Percentiles rank a stretch among this genome's conserved stretches.
Conservation (phyloP, 2,888 invertebrate species). For the Leucania comma region DNA sequence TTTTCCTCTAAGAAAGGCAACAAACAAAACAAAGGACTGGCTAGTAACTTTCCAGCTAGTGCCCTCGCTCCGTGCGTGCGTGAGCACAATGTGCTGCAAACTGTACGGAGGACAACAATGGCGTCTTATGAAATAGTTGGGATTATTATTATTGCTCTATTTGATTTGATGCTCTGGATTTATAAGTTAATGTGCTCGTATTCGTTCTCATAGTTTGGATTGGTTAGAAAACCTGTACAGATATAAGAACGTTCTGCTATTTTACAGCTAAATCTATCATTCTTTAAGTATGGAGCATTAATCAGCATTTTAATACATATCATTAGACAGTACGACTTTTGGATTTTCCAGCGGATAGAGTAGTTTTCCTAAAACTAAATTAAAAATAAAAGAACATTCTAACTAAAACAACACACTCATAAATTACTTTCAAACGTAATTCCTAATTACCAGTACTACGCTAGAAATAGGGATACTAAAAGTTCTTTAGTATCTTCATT, state of each 20-base stretch:
- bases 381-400: no score
- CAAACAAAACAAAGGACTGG: slow-evolving; percentile 81
- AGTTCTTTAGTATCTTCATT: no score
- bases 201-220: neutral
- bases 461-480: no score
- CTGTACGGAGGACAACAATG: slow-evolving; percentile 28
- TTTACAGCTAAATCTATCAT: neutral
- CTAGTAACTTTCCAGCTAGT: slow-evolving; percentile 74
- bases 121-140: slow-evolving; percentile 17
- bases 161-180: slow-evolving; percentile 15
- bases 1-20: slow-evolving; percentile 73
- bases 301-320: neutral
- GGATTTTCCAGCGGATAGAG: no score
- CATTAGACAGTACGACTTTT: no score
- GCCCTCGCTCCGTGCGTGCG: slow-evolving; percentile 53
- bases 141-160: slow-evolving; percentile 31
- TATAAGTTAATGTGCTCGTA: neutral
- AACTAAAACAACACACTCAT: no score
- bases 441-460: no score
- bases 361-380: no score
- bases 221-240: neutral
- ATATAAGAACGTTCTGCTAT: neutral
- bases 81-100: slow-evolving; percentile 43
- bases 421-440: no score
- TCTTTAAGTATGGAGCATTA: neutral